Evolutionary conservation across 2,888 invertebrate genomes (phyloP).

Genomic region (Monochamus alternatus): DNA sequence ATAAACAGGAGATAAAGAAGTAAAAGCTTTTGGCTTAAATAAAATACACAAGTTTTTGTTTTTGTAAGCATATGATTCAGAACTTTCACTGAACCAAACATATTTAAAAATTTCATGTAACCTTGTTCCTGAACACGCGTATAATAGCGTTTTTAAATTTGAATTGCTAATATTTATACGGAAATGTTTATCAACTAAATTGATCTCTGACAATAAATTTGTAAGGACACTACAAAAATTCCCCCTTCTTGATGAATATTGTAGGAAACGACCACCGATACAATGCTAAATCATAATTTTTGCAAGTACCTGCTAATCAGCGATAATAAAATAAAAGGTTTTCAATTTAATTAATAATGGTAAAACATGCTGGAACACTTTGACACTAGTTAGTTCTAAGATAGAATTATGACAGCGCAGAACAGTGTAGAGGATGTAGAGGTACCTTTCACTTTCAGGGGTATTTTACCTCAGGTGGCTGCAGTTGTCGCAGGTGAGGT

Average conservation of each 20-base stretch:
- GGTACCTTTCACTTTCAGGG: conserved; percentile 17
- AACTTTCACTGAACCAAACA: no score
- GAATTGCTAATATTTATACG: no score
- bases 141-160: no score
- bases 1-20: no score
- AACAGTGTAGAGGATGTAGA: conserved; percentile 22
- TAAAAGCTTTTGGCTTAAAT: no score
- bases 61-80: no score
- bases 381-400: conserved; percentile 14
- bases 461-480: conserved; percentile 16
- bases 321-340: conserved; percentile 28
- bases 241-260: background rate
- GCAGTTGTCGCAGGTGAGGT: conserved; percentile 18
- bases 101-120: no score
- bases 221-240: background rate
- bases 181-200: no score
- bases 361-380: background rate
- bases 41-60: no score
- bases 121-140: no score
- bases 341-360: conserved; percentile 14
- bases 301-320: conserved; percentile 1
- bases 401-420: conserved; percentile 29
- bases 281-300: background rate
- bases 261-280: background rate
- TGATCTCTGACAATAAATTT: background rate